Evolutionary conservation across 2,797 vertebrate genomes (phyloP).

Genomic region (Gymnothorax javanicus): DNA sequence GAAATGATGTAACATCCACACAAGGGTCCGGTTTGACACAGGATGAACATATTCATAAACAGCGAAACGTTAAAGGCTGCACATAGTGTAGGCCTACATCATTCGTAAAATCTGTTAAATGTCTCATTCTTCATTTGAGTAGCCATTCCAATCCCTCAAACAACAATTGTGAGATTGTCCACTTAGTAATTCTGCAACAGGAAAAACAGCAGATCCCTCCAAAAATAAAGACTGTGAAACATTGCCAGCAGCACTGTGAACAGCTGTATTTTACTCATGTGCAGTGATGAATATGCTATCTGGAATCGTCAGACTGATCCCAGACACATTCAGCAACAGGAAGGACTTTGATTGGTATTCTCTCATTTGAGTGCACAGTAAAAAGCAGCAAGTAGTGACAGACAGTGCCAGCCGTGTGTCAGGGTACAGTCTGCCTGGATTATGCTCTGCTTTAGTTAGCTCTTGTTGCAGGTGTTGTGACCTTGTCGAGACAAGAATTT

Average conservation of each 20-base stretch:
- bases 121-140: not conserved
- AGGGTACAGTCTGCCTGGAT: too few relatives aligned
- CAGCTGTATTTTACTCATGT: not conserved
- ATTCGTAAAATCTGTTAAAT: not conserved
- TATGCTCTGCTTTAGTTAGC: too few relatives aligned
- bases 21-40: not conserved
- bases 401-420: constrained; percentile 13
- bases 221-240: not conserved
- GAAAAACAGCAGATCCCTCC: not conserved
- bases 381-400: not conserved
- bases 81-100: not conserved
- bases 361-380: not conserved
- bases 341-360: not conserved
- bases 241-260: not conserved
- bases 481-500: too few relatives aligned
- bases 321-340: not conserved
- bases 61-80: not conserved
- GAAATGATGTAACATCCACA: not conserved
- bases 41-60: not conserved
- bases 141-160: not conserved
- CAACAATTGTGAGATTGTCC: not conserved
- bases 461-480: too few relatives aligned
- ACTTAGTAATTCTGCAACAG: not conserved
- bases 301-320: not conserved
- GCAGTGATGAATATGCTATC: not conserved